These are phyloP conservation scores for Tetranychus truncatus DNA, from an alignment of 2,888 invertebrate genomes.

Conservation along the genomic window DNA sequence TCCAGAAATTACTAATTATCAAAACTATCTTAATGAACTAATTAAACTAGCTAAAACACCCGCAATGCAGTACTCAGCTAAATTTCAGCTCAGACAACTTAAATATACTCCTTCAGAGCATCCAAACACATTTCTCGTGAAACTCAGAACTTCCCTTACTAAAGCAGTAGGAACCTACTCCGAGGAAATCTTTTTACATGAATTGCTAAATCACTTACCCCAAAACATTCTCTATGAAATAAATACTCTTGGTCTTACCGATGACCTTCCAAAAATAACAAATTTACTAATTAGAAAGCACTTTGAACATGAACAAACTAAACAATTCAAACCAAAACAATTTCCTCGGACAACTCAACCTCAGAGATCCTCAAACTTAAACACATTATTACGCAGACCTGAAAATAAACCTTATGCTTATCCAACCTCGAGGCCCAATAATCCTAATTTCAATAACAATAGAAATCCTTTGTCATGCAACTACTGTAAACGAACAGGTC, in stretches of 20 bases:
- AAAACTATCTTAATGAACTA: not conserved
- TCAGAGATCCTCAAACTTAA: not conserved
- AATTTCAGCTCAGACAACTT: not conserved
- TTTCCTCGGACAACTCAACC: not conserved
- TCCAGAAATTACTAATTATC: not conserved
- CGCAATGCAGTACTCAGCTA: not conserved
- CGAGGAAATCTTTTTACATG: not conserved
- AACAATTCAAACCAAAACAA: not conserved
- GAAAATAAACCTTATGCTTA: no score
- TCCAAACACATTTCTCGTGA: not conserved
- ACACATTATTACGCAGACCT: not conserved
- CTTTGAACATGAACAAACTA: not conserved
- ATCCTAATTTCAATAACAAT: no score
- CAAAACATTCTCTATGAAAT: not conserved
- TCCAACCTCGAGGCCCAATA: no score
- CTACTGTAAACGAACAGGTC: no score
- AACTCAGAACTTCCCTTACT: not conserved
- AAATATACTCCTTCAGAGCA: not conserved
- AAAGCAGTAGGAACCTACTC: not conserved
- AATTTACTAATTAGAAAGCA: not conserved
- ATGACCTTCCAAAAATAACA: not conserved
- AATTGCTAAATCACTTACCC: not conserved
- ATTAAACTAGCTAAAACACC: not conserved
- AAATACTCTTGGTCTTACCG: not conserved
- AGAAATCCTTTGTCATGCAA: no score